phyloP scores from a whole-genome alignment of 2,113 vertebrate species.

The Istiophorus platypterus region DNA sequence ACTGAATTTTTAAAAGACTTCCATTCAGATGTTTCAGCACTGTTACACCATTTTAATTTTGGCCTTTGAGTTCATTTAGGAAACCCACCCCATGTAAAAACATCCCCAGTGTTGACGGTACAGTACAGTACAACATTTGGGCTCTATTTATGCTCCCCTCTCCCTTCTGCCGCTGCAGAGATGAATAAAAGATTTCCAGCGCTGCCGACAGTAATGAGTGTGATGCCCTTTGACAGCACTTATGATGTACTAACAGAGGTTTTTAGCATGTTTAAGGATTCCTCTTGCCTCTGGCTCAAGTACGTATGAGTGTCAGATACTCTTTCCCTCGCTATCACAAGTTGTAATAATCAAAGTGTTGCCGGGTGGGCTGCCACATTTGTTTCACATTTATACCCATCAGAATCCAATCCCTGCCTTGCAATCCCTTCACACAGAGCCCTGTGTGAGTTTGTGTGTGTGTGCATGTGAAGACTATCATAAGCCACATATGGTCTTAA shows the following conservation, averaged over 20 bases:
- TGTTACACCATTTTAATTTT: constrained; percentile 6
- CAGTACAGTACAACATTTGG: too few species aligned
- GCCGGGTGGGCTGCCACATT: constrained; percentile 44
- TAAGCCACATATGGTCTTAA: constrained; percentile 8
- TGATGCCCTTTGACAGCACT: constrained; percentile 66
- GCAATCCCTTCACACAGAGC: constrained; percentile 3
- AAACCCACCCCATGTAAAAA: constrained; percentile 43
- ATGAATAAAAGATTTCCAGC: constrained; percentile 59
- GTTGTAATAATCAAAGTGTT: constrained; percentile 49
- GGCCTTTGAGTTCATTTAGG: constrained; percentile 29
- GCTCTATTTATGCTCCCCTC: constrained; percentile 50
- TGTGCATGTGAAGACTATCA: constrained; percentile 1
- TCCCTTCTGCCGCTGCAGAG: constrained; percentile 26
- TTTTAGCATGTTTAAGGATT: constrained; percentile 54
- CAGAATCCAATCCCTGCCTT: constrained; percentile 30
- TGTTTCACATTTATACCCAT: constrained; percentile 42
- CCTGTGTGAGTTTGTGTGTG: constrained; percentile 3
- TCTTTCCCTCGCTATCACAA: constrained; percentile 41
- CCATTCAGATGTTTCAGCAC: not conserved
- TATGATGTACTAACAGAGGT: constrained; percentile 62
- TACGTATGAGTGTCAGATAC: constrained; percentile 43
- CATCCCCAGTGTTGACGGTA: constrained; percentile 54
- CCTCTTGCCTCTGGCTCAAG: constrained; percentile 46
- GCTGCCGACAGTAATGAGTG: constrained; percentile 48
- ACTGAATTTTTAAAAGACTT: constrained; percentile 15